Conservation (phyloP, 1,140 invertebrate genomes). For the Zaprionus tsacasi region DNA sequence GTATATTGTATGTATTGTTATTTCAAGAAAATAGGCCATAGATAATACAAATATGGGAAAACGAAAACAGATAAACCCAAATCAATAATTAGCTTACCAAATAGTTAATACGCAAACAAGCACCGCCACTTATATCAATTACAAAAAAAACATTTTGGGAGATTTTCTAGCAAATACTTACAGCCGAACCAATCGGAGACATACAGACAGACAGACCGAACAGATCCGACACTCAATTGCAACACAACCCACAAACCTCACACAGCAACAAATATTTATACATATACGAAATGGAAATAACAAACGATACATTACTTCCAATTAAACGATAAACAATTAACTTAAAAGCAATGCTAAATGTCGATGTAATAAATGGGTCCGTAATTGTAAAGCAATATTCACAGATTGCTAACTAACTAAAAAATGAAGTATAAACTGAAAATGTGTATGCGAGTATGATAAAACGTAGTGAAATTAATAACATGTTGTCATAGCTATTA, state of each 20-base stretch:
- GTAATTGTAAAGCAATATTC: constrained; percentile 56
- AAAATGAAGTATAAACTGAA: constrained; percentile 15
- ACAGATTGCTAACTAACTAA: constrained; percentile 44
- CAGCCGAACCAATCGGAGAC: constrained; percentile 31
- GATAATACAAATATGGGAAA: background rate
- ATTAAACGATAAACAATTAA: constrained; percentile 30
- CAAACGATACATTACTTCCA: constrained; percentile 48
- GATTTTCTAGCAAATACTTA: constrained; percentile 51
- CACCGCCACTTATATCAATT: constrained; percentile 79
- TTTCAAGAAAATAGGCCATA: background rate
- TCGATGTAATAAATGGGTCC: constrained; percentile 44
- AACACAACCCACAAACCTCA: constrained; percentile 77
- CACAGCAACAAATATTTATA: constrained; percentile 40
- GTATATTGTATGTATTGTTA: constrained; percentile 20
- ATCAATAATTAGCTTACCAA: constrained; percentile 49
- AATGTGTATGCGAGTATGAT: constrained; percentile 4
- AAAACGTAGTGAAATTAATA: constrained; percentile 27
- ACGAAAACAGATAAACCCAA: constrained; percentile 15
- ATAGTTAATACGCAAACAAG: constrained; percentile 52
- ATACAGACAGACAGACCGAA: constrained; percentile 17
- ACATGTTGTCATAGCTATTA: constrained; percentile 25
- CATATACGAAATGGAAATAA: constrained; percentile 24
- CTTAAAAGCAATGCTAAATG: constrained; percentile 50
- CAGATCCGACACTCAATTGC: constrained; percentile 45
- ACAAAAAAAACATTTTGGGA: constrained; percentile 43